Conservation (phyloP, 1,140 invertebrate genomes). For the Riptortus pedestris region DNA sequence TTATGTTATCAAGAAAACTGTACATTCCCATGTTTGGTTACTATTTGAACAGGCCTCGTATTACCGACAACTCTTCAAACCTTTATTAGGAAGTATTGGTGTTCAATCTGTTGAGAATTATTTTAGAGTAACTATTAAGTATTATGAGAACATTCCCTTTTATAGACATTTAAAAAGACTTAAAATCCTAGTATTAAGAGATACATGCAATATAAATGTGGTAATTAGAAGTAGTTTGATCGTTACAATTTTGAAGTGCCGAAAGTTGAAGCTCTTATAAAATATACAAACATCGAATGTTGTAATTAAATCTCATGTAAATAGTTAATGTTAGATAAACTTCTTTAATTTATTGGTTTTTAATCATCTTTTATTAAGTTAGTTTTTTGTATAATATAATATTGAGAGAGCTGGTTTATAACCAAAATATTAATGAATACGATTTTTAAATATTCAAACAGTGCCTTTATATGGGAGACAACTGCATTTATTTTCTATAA, state of each 20-base stretch:
- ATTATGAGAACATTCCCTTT: background rate
- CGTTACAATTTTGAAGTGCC: constrained; percentile 3
- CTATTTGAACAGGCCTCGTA: too few species aligned
- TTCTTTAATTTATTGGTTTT: background rate
- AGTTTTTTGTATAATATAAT: constrained; percentile 11
- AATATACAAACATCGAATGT: constrained; percentile 17
- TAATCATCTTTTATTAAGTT: constrained; percentile 1
- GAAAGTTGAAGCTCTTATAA: constrained; percentile 1
- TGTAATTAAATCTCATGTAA: constrained; percentile 10
- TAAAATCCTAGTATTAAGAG: constrained; percentile 6
- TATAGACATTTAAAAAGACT: constrained; percentile 12
- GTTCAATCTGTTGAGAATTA: too few species aligned
- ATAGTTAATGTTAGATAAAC: constrained; percentile 10
- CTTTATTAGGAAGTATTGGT: too few species aligned
- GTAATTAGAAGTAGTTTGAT: background rate
- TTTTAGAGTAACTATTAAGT: too few species aligned
- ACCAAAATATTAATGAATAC: background rate
- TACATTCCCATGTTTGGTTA: too few species aligned
- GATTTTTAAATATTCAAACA: constrained; percentile 16
- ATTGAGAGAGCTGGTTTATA: constrained; percentile 8
- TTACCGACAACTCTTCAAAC: too few species aligned
- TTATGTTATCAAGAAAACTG: too few species aligned
- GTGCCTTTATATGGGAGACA: constrained; percentile 20
- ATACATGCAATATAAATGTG: background rate
- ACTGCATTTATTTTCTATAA: constrained; percentile 20